Evolutionary conservation across 1,140 invertebrate species (phyloP).

Genomic region (Drosophila nannoptera): DNA sequence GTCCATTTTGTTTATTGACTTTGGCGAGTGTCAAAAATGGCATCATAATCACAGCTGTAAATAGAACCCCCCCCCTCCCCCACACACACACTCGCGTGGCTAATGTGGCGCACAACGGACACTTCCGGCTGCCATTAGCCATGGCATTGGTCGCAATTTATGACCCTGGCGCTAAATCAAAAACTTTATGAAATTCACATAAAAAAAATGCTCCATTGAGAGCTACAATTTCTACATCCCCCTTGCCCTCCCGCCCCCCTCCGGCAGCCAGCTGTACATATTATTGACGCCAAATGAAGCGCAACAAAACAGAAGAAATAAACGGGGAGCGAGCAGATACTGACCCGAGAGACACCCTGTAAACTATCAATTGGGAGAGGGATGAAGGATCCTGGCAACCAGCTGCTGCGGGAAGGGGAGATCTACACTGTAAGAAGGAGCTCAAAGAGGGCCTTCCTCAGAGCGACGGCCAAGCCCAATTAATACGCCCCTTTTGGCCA

Average conservation of each 20-base stretch:
- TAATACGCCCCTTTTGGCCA: no score
- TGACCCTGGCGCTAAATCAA: constrained; percentile 56
- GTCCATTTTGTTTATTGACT: constrained; percentile 57
- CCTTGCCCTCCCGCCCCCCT: background rate
- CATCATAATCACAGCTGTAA: constrained; percentile 56
- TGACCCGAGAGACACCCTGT: background rate
- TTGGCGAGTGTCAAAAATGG: constrained; percentile 67
- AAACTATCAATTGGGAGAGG: background rate
- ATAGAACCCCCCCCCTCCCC: background rate
- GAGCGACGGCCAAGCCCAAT: no score
- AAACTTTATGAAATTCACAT: constrained; percentile 66
- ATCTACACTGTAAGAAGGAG: no score
- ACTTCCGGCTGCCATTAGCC: constrained; percentile 39
- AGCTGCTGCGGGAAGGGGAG: no score
- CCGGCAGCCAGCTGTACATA: constrained; percentile 58
- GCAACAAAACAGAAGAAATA: constrained; percentile 12
- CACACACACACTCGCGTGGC: constrained; percentile 9
- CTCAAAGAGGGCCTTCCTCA: no score
- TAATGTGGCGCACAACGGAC: constrained; percentile 13
- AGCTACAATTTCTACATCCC: background rate
- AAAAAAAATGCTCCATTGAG: constrained; percentile 15
- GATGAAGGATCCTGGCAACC: no score
- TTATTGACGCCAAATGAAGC: constrained; percentile 68
- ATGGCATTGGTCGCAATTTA: constrained; percentile 44
- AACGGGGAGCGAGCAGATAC: background rate